These are phyloP conservation scores for Nestor notabilis DNA, from an alignment of 2,113 vertebrate species.

Conservation along the genomic window DNA sequence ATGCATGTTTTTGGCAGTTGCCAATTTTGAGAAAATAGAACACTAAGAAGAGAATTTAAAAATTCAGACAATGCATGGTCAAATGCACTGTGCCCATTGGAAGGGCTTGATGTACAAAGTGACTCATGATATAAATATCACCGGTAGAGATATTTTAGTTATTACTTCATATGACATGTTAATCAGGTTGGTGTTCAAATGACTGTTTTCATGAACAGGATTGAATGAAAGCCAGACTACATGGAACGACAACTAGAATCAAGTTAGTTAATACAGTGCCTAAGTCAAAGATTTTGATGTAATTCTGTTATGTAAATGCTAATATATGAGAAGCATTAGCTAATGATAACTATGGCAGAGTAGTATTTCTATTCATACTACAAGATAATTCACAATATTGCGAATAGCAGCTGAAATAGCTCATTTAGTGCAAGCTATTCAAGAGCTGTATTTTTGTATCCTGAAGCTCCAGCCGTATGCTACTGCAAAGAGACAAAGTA, in stretches of 20 bases:
- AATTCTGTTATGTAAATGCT: neutral
- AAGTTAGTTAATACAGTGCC: neutral
- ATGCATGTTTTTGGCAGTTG: neutral
- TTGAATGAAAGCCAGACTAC: neutral
- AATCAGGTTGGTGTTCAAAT: neutral
- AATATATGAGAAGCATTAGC: conserved; percentile 2
- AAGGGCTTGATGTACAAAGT: neutral
- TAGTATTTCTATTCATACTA: neutral
- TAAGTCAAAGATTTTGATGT: neutral
- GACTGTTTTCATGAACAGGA: neutral
- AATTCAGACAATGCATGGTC: neutral
- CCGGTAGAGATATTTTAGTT: neutral
- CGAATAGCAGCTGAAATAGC: conserved; percentile 38
- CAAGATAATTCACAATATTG: conserved; percentile 19
- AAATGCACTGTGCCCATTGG: neutral
- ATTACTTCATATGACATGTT: neutral
- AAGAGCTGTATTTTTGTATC: neutral
- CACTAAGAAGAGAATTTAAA: neutral
- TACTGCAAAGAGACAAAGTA: neutral
- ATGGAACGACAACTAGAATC: neutral
- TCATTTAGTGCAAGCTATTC: conserved; percentile 42
- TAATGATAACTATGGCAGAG: neutral
- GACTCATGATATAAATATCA: neutral
- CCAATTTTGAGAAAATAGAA: neutral
- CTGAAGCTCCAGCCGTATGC: conserved; percentile 7